Evolutionary conservation across 2,113 vertebrate genomes (phyloP).

Genomic region (Pangasianodon gigas): DNA sequence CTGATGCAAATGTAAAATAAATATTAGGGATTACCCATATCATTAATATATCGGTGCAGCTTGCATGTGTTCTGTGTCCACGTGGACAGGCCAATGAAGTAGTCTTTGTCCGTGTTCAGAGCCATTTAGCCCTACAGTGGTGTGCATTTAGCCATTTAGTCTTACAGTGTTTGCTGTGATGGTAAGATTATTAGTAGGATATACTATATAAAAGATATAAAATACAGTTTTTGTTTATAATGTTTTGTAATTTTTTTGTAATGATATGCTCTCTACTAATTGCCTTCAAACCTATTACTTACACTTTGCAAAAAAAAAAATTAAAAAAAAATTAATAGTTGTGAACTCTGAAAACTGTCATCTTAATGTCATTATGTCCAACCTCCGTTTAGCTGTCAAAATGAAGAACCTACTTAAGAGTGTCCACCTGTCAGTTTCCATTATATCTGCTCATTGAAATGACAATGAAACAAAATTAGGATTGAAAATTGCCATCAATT

Average conservation of each 20-base stretch:
- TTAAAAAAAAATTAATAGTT: conserved; percentile 3
- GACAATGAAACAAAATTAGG: conserved; percentile 51
- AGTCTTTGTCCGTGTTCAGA: background rate
- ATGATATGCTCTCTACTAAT: background rate
- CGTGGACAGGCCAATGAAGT: background rate
- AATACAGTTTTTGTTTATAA: background rate
- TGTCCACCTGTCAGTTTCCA: conserved; percentile 33
- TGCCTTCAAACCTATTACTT: conserved; percentile 11
- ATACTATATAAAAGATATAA: background rate
- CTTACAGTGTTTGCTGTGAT: background rate
- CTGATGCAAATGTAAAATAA: background rate
- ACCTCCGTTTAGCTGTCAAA: conserved; percentile 30
- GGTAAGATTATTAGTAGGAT: background rate
- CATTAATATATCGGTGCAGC: background rate
- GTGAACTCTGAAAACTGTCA: conserved; percentile 22
- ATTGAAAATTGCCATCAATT: conserved; percentile 51
- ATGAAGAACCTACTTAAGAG: conserved; percentile 22
- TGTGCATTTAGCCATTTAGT: background rate
- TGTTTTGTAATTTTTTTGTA: background rate
- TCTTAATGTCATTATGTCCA: conserved; percentile 24
- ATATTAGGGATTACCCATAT: background rate
- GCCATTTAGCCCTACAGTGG: background rate
- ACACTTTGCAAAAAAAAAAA: background rate
- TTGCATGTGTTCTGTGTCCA: background rate
- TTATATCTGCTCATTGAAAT: conserved; percentile 38